Evolutionary conservation across 2,888 invertebrate species (phyloP).

Genomic region (Steinernema carpocapsae): DNA sequence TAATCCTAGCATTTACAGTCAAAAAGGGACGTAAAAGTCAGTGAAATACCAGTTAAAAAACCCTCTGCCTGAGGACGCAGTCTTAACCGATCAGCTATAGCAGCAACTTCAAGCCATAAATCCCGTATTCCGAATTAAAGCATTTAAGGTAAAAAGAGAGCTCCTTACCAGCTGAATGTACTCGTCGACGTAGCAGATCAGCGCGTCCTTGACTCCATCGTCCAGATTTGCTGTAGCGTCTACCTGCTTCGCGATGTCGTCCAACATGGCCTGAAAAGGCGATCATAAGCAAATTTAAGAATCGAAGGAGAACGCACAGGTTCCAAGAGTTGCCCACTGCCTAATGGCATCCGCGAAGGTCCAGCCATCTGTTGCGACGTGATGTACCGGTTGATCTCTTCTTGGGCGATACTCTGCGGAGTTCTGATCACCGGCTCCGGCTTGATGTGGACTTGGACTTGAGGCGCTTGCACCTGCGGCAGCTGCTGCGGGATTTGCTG

Average conservation of each 20-base stretch:
- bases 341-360: neutral
- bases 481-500: neutral
- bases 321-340: neutral
- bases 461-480: neutral
- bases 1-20: neutral
- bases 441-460: neutral
- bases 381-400: constrained; percentile 3
- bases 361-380: neutral
- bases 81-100: too few species aligned
- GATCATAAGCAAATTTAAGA: neutral
- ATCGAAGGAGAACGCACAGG: neutral
- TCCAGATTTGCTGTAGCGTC: constrained; percentile 17
- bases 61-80: too few species aligned
- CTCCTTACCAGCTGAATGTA: neutral
- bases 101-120: neutral
- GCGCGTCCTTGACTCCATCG: constrained; percentile 18
- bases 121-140: neutral
- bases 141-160: neutral
- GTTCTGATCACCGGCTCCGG: neutral
- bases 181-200: constrained; percentile 11
- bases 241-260: constrained; percentile 7
- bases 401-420: neutral
- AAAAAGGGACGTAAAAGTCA: neutral
- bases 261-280: neutral
- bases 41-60: too few species aligned